Base-by-base conservation (phyloP, 2,888 invertebrate species). In the Oithona nana region DNA sequence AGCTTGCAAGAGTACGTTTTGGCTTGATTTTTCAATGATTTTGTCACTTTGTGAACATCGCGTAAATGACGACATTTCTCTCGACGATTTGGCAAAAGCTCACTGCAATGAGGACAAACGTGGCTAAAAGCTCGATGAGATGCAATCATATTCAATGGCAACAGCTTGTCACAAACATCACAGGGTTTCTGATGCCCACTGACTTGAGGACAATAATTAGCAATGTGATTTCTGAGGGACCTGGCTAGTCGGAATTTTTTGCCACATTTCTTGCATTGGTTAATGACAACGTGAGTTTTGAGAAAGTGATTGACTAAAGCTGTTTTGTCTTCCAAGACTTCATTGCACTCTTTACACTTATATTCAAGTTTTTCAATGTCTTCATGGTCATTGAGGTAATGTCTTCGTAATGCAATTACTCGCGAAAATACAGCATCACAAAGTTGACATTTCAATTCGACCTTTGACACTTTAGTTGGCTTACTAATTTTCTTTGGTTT, bases 121-220 rank as follows among this genome's bases (percentile, higher is more conserved):
- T 59, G 59, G n/a, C 28, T 29, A 50, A 59, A 59, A 1, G 59
- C 26, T 16, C 24, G n/a, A n/a, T 59, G 59, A 1, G 57, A 24
- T n/a, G 57, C 28, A 28, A 57, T 6, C 39, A 39, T 39, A 39
- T 39, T 39, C 16, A 11, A 16, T 39, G 39, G 39, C 39, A 39
- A 11, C 39, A 39, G 16, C 39, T 39, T 39, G 39, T 39, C 39
- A 39, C 39, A 39, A 6, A 39, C 39, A 39, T 39, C 39, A 39
- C 39, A 39, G 16, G 39, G 16, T 16, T 39, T 39, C 16, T 39
- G 39, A 16, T 39, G 6, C 39, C 39, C 39, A 39, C 39, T 39
- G 39, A 39, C 16, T 39, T 39, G 39, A 16, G 39, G 39, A 16
- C 39, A 39, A 39, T 39, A 39, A 16, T 39, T 6, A 39, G 39